Conservation (phyloP, 2,797 vertebrate species). For the Parambassis ranga region DNA sequence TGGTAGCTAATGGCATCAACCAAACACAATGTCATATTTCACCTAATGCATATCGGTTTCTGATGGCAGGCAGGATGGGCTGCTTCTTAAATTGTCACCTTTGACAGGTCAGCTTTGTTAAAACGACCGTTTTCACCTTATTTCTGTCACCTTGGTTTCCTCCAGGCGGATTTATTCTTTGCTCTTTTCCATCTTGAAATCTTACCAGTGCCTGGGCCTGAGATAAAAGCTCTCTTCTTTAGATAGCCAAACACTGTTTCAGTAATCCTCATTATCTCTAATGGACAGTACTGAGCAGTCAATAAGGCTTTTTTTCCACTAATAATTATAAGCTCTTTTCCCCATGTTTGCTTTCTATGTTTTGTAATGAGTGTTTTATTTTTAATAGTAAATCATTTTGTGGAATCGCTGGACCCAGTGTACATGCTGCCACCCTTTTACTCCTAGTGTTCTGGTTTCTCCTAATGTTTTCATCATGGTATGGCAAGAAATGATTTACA, state of each 20-base stretch:
- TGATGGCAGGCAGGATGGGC: not conserved
- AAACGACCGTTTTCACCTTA: not conserved
- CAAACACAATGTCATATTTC: not conserved
- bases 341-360: not conserved
- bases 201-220: slow-evolving; percentile 2
- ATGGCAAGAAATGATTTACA: no score
- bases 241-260: not conserved
- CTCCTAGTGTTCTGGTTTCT: no score
- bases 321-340: not conserved
- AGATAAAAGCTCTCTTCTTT: not conserved
- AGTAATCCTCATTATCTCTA: not conserved
- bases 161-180: slow-evolving; percentile 15
- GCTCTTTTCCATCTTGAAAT: slow-evolving; percentile 32
- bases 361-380: not conserved
- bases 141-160: slow-evolving; percentile 12
- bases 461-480: no score
- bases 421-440: no score
- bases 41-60: not conserved
- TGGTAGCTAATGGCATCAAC: not conserved
- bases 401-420: no score
- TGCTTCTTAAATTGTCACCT: slow-evolving; percentile 11
- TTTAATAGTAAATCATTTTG: not conserved
- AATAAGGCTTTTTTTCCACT: not conserved
- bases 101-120: slow-evolving; percentile 26
- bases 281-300: not conserved